Conservation (phyloP, 2,113 vertebrate genomes). For the Lophotis ruficrista region DNA sequence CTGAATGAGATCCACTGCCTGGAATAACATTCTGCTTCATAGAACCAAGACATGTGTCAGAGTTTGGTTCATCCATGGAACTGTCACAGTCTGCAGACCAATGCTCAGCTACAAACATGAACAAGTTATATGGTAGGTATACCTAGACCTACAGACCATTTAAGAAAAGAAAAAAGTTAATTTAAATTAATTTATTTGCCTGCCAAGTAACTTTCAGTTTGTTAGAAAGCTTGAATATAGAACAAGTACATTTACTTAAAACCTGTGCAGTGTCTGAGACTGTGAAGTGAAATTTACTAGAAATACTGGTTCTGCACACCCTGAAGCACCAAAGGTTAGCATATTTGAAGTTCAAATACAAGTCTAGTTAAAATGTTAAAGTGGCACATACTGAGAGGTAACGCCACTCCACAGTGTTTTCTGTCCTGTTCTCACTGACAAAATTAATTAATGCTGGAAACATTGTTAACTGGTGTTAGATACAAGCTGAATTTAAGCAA, state of each 20-base stretch:
- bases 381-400: background rate
- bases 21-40: background rate
- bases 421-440: background rate
- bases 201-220: background rate
- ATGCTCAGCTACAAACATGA: background rate
- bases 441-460: background rate
- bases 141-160: background rate
- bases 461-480: background rate
- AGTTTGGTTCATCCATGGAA: background rate
- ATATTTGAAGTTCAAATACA: background rate
- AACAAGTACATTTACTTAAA: background rate
- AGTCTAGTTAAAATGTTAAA: background rate
- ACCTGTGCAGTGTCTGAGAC: background rate
- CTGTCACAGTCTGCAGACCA: background rate
- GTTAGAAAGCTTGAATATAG: background rate
- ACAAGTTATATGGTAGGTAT: background rate
- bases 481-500: background rate
- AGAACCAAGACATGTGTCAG: background rate
- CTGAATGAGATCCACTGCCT: background rate
- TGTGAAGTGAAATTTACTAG: background rate
- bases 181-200: background rate
- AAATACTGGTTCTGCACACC: background rate
- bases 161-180: background rate
- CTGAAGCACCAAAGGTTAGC: background rate
- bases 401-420: fast-evolving